These are phyloP conservation scores for Plecotus auritus DNA, from an alignment of 2,113 vertebrate genomes.

Conservation along the genomic window DNA sequence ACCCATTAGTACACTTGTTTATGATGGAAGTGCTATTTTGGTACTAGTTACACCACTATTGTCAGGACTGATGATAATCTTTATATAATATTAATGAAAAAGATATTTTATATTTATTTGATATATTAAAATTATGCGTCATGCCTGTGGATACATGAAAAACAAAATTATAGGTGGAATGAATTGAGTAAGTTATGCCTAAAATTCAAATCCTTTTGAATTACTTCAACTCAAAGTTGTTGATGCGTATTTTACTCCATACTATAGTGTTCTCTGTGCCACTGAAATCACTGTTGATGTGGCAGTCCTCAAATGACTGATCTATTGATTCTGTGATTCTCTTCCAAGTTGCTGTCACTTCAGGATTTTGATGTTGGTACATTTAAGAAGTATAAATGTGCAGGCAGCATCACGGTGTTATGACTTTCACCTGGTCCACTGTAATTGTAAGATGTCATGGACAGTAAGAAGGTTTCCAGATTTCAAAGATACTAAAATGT, in stretches of 20 bases:
- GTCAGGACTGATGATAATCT: not conserved
- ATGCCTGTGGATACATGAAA: not conserved
- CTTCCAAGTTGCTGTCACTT: conserved; percentile 52
- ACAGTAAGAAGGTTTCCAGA: not conserved
- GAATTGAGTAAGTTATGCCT: not conserved
- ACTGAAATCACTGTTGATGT: not conserved
- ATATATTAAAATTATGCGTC: not conserved
- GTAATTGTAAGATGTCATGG: conserved; percentile 3
- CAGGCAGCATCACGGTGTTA: not conserved
- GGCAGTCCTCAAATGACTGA: not conserved
- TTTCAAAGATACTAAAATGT: conserved; percentile 29
- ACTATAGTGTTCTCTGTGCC: not conserved
- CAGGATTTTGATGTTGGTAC: conserved; percentile 28
- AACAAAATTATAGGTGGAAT: not conserved
- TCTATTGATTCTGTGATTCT: conserved; percentile 46
- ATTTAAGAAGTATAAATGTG: conserved; percentile 14
- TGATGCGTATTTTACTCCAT: not conserved
- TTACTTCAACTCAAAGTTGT: not conserved
- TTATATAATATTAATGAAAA: not conserved
- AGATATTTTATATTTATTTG: not conserved
- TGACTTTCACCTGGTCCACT: not conserved
- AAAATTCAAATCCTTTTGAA: not conserved
- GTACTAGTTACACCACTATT: not conserved
- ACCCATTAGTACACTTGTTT: not conserved
- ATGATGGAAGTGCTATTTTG: not conserved